Conservation (phyloP, 2,888 invertebrate genomes). For the Pollenia griseotomentosa region DNA sequence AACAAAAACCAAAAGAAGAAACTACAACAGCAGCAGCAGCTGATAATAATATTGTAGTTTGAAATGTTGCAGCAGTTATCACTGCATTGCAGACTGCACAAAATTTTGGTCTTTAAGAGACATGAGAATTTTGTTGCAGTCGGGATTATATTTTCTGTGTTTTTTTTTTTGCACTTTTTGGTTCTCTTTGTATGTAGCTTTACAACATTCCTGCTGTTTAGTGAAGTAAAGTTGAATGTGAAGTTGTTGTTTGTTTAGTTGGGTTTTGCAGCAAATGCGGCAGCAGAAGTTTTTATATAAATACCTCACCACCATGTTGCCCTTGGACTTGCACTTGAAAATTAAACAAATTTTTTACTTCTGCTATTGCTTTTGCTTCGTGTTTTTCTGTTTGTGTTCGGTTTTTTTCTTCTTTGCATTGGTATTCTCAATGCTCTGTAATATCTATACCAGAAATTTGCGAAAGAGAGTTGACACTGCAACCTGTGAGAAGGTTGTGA, state of each 20-base stretch:
- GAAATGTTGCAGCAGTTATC: slow-evolving; percentile 58
- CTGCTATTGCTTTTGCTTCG: slow-evolving; percentile 58
- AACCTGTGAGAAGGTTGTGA: neutral
- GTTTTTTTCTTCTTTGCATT: neutral
- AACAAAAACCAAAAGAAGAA: slow-evolving; percentile 20
- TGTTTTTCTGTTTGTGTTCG: slow-evolving; percentile 42
- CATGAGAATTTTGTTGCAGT: slow-evolving; percentile 60
- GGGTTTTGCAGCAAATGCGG: slow-evolving; percentile 40
- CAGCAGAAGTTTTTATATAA: slow-evolving; percentile 20
- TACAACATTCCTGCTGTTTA: slow-evolving; percentile 75
- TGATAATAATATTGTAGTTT: slow-evolving; percentile 56
- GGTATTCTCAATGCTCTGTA: neutral
- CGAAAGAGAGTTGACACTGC: slow-evolving; percentile 47
- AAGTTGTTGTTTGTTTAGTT: slow-evolving; percentile 62
- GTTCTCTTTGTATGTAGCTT: slow-evolving; percentile 58
- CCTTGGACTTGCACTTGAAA: slow-evolving; percentile 83
- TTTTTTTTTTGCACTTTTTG: slow-evolving; percentile 5
- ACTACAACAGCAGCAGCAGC: slow-evolving; percentile 56
- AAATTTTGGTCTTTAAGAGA: slow-evolving; percentile 43
- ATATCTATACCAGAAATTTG: slow-evolving; percentile 33
- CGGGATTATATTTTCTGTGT: slow-evolving; percentile 19
- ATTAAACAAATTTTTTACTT: slow-evolving; percentile 72
- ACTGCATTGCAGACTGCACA: slow-evolving; percentile 68
- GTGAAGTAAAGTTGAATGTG: slow-evolving; percentile 64
- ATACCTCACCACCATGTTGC: slow-evolving; percentile 76